Conservation (phyloP, 2,888 invertebrate genomes). For the Drosophila cognata region DNA sequence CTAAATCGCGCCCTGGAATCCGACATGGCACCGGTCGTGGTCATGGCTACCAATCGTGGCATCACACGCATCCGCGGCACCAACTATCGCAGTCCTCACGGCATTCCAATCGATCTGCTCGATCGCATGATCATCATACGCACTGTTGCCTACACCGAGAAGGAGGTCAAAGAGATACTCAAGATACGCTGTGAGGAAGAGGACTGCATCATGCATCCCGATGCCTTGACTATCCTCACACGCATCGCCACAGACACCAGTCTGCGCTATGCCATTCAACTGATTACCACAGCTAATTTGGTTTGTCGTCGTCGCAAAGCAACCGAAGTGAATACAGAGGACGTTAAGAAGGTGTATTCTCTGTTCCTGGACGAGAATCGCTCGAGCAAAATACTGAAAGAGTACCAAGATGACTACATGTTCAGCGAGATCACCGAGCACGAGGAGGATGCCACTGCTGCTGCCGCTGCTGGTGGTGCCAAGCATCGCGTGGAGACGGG, state of each 20-base stretch:
- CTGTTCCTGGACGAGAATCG: conserved; percentile 97
- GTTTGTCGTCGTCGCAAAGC: conserved; percentile 96
- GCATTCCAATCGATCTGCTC: conserved; percentile 97
- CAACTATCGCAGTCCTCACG: conserved; percentile 97
- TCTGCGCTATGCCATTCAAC: conserved; percentile 97
- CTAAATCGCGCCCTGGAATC: conserved; percentile 98
- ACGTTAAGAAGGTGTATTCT: conserved; percentile 97
- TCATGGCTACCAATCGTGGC: conserved; percentile 99
- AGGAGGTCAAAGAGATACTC: conserved; percentile 95
- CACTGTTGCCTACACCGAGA: conserved; percentile 94
- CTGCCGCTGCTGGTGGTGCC: conserved; percentile 38
- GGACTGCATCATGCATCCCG: conserved; percentile 96
- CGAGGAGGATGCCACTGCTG: conserved; percentile 55
- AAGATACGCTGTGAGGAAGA: conserved; percentile 99
- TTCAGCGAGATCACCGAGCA: conserved; percentile 88
- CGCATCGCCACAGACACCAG: conserved; percentile 97
- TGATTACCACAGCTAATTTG: conserved; percentile 97
- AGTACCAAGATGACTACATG: conserved; percentile 98
- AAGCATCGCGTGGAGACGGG: conserved; percentile 71
- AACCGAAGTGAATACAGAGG: conserved; percentile 92
- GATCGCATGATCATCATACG: conserved; percentile 98
- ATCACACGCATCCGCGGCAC: conserved; percentile 98
- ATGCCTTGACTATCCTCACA: conserved; percentile 95
- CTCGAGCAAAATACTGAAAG: conserved; percentile 96
- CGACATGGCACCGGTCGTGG: conserved; percentile 98